Conservation (phyloP, 2,797 vertebrate species). For the Lepus oiostolus region DNA sequence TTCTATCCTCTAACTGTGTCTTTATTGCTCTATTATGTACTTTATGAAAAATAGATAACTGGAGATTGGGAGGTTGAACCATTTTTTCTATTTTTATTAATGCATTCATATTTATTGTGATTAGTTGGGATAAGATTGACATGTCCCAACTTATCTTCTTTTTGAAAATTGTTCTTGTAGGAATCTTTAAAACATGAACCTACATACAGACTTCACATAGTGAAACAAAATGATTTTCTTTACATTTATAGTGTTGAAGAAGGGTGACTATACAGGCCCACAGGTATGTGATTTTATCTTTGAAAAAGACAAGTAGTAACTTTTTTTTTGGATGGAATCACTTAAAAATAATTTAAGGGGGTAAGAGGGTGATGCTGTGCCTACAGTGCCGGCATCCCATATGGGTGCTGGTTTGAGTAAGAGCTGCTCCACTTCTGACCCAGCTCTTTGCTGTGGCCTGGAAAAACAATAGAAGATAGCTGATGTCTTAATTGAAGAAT, state of each 20-base stretch:
- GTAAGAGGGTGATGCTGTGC: too few species aligned
- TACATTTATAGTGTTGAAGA: not conserved
- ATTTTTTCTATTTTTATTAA: slow-evolving; percentile 49
- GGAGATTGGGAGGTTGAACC: not conserved
- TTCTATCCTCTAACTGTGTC: not conserved
- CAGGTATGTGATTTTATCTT: not conserved
- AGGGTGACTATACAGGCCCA: not conserved
- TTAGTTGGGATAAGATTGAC: slow-evolving; percentile 37
- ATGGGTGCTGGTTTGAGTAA: too few species aligned
- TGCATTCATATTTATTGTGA: slow-evolving; percentile 45
- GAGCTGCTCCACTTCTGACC: too few species aligned
- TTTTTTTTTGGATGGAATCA: not conserved
- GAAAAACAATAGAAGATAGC: too few species aligned
- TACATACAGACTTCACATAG: not conserved
- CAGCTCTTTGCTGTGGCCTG: too few species aligned
- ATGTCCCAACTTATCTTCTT: not conserved
- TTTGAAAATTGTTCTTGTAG: not conserved
- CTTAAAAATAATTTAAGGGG: not conserved
- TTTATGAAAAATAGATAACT: not conserved
- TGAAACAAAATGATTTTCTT: not conserved
- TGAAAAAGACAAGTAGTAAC: not conserved
- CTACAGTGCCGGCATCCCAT: too few species aligned
- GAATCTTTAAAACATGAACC: slow-evolving; percentile 33
- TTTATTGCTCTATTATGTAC: not conserved
- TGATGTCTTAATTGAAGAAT: too few species aligned